These are phyloP conservation scores for Adoxophyes honmai DNA, from an alignment of 1,140 invertebrate species.

Conservation along the genomic window DNA sequence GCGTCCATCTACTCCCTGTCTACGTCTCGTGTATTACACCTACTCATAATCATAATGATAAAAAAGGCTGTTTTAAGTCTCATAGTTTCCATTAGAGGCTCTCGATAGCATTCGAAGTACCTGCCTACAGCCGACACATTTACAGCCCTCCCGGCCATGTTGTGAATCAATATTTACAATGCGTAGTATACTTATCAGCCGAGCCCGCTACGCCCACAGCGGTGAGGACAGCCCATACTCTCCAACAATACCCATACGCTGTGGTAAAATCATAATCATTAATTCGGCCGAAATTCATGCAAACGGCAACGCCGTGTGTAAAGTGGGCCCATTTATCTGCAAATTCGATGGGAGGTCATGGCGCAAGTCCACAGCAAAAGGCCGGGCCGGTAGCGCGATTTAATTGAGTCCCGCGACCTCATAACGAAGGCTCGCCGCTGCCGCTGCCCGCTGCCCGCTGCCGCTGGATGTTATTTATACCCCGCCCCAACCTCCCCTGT, in stretches of 20 bases:
- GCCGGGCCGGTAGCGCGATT: conserved; percentile 63
- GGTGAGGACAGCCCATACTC: no score
- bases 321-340: conserved; percentile 60
- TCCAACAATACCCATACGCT: conserved; percentile 11
- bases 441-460: conserved; percentile 48
- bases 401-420: conserved; percentile 73
- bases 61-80: no score
- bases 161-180: no score
- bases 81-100: no score
- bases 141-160: no score
- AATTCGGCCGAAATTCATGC: conserved; percentile 37
- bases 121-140: no score
- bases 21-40: no score
- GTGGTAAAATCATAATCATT: conserved; percentile 37
- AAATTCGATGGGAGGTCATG: conserved; percentile 60
- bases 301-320: conserved; percentile 37
- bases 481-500: conserved; percentile 35
- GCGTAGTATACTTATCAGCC: no score
- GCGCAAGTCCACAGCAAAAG: conserved; percentile 64
- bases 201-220: no score
- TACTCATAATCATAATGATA: no score
- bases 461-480: conserved; percentile 69
- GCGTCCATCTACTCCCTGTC: no score
- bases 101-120: no score
- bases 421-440: conserved; percentile 55